Conservation (phyloP, 2,113 vertebrate genomes). For the Bubalus kerabau region DNA sequence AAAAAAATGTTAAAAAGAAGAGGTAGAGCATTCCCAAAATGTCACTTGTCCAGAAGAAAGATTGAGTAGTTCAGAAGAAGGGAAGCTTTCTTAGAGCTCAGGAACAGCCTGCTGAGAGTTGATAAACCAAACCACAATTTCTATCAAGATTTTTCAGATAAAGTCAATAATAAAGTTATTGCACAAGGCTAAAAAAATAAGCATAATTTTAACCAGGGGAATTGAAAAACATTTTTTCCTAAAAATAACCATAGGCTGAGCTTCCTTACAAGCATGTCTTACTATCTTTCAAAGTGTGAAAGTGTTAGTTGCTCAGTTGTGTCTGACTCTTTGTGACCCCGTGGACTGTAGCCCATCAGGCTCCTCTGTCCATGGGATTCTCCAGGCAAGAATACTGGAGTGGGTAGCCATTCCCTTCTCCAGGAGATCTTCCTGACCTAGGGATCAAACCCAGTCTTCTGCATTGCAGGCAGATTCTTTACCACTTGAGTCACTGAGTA, state of each 20-base stretch:
- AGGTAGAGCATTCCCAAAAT: not conserved
- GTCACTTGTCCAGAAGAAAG: not conserved
- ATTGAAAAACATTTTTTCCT: not conserved
- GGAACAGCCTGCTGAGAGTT: not conserved
- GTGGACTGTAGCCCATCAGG: not conserved
- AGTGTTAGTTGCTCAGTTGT: not conserved
- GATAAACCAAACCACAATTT: not conserved
- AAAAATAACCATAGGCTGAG: not conserved
- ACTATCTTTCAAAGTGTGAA: not conserved
- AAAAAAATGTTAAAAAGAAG: not conserved
- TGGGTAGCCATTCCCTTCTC: not conserved
- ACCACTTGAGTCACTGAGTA: not conserved
- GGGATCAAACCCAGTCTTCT: not conserved
- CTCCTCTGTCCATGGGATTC: not conserved
- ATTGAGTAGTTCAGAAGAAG: not conserved
- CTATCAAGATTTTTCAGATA: not conserved
- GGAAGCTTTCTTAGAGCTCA: not conserved
- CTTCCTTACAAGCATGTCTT: not conserved
- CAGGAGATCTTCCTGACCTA: not conserved
- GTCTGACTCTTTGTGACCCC: not conserved
- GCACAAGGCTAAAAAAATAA: not conserved
- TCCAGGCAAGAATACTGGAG: not conserved
- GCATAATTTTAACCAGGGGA: not conserved
- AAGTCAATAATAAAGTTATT: not conserved
- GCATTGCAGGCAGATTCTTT: not conserved